Base-by-base conservation (phyloP, 2,888 invertebrate species). In the Matsumyia berberina region DNA sequence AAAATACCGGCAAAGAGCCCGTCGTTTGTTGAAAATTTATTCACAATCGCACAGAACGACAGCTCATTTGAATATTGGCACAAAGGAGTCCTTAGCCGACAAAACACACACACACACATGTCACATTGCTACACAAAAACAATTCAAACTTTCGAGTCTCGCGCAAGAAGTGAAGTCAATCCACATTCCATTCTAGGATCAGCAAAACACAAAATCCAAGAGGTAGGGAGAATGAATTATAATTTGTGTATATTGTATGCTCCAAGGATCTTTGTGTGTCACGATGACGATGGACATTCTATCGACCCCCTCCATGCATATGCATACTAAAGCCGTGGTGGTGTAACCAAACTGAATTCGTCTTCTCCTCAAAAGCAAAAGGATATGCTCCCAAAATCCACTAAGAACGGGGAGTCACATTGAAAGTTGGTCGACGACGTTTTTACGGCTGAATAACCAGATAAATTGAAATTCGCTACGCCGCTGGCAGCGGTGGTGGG, bases 61-160 rank as follows among this genome's bases (percentile, higher is more conserved):
- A 79, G 69, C 83, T 74, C 79, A 83, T 83, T 83, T 83, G 79
- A 83, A 83, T 83, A 79, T 79, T 67, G 69, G 57, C 78, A 60
- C 64, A 72, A 66, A 67, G 74, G 39, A 53, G 29, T 58, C 66
- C 51, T 79, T 29, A 58, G 29, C 35, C 44, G 0, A 17, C 33
- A 39, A 29, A 51, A 51, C 12, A 8, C 49, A 19, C 51, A 53
- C 12, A 31, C 15, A 19, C 12, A 8, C n/a, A 17, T 69, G 55
- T 70, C 72, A 77, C 58, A 82, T 44, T 69, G 51, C 64, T 19
- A 42, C n/a, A 46, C 19, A 64, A 73, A 69, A 81, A 74, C 66
- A 72, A 77, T 70, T 44, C 49, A 15, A 76, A 44, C 49, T 66
- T 11, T 15, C 7, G 69, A 82, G 37, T 66, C 35, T 35, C 81